Conservation (phyloP, 92 coral and sea anemone species). For the Montipora capitata region DNA sequence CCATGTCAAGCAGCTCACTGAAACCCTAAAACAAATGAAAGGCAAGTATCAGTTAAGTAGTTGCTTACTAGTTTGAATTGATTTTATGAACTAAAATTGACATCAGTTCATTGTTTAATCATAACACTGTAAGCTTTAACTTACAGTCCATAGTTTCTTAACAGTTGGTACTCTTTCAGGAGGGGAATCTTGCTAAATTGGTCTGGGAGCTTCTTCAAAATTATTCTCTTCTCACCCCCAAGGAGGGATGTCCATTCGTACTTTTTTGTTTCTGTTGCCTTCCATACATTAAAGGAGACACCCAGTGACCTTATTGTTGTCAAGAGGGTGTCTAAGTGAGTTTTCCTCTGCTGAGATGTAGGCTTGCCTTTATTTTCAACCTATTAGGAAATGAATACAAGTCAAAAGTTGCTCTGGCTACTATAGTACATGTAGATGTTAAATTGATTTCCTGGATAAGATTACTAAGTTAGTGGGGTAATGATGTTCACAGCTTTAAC, state of each 20-base stretch:
- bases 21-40: slow-evolving; percentile 21
- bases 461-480: background rate
- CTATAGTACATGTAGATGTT: background rate
- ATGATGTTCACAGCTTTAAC: background rate
- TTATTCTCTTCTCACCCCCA: slow-evolving; percentile 4
- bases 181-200: slow-evolving; percentile 4
- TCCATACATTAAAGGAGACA: slow-evolving; percentile 23
- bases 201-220: slow-evolving; percentile 16
- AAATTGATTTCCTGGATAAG: background rate
- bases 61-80: too few species aligned
- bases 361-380: slow-evolving; percentile 18
- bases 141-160: slow-evolving; percentile 39
- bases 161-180: slow-evolving; percentile 24
- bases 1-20: slow-evolving; percentile 32
- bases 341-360: background rate
- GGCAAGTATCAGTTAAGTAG: background rate
- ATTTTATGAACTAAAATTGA: background rate
- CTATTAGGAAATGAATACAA: background rate
- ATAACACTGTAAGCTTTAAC: background rate
- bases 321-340: background rate
- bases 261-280: background rate
- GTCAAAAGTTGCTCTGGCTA: background rate
- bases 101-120: background rate
- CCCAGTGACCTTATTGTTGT: background rate
- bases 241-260: slow-evolving; percentile 13